Conservation (phyloP, 2,113 vertebrate species). For the Xiphophorus hellerii region DNA sequence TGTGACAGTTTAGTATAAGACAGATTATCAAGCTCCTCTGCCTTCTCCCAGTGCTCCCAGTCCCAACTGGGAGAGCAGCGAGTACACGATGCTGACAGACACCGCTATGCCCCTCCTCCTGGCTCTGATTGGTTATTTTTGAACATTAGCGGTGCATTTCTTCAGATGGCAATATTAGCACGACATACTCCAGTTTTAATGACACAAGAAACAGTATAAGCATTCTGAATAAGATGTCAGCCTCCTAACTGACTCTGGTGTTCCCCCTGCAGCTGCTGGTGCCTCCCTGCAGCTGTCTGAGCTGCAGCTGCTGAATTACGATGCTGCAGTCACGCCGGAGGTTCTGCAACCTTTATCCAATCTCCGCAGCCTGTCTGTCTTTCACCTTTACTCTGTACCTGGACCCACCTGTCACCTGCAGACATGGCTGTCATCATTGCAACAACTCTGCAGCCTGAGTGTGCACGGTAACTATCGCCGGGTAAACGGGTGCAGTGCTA, state of each 20-base stretch:
- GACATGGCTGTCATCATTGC: constrained; percentile 53
- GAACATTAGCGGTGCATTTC: too few relatives aligned
- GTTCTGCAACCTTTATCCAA: constrained; percentile 40
- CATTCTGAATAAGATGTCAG: neutral
- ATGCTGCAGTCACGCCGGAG: constrained; percentile 39
- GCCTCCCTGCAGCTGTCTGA: constrained; percentile 36
- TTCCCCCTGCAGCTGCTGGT: neutral
- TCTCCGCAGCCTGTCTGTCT: constrained; percentile 44
- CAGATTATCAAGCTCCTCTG: too few relatives aligned
- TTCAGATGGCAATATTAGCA: too few relatives aligned
- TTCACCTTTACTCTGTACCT: constrained; percentile 62
- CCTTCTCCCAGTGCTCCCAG: too few relatives aligned
- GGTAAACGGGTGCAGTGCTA: too few relatives aligned
- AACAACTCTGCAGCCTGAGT: constrained; percentile 41
- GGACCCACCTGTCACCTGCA: constrained; percentile 62
- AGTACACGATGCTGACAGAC: too few relatives aligned
- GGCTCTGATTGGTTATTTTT: too few relatives aligned
- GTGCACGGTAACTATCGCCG: constrained; percentile 41
- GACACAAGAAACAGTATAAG: too few relatives aligned
- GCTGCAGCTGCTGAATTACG: constrained; percentile 59
- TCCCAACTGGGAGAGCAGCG: too few relatives aligned
- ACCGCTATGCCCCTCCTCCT: too few relatives aligned
- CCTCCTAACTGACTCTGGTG: neutral
- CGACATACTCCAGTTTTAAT: too few relatives aligned
- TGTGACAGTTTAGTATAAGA: too few relatives aligned